Base-by-base conservation (phyloP, 30 jellyfish, hydroid and myxozoan species). In the Phacellophora camtschatica region DNA sequence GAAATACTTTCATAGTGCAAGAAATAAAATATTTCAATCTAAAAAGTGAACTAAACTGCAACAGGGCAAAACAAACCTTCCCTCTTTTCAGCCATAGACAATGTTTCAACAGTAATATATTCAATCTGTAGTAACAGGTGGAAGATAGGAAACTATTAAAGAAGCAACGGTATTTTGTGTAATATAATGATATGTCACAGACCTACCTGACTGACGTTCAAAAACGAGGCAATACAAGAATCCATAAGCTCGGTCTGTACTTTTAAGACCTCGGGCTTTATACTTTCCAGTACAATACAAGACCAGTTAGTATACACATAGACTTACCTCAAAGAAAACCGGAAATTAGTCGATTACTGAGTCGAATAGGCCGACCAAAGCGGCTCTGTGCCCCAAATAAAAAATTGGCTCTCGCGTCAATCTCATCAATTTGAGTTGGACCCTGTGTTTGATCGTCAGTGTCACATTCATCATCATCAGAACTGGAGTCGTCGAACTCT, bases 331-430 rank as follows among this genome's bases (percentile, higher is more conserved):
- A 66, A 66, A 66, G 45, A 66, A 66, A 66, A 1, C 65, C 65
- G 25, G 80, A 66, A 66, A 66, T 66, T 3, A 66, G 80, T 66
- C 65, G 80, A 66, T 66, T 36, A 66, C 80, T 66, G 80, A 36
- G 80, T 35, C 80, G 63, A 66, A 66, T 66, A 27, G 77, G 77
- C 77, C 27, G 77, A 66, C 80, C 80, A 36, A 66, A 66, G 62
- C 62, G 62, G 42, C 80, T 66, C 80, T 66, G 80, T 66, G 65
- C 53, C 80, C 65, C 65, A 0, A 66, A 36, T 66, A 66, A 66
- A 36, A 36, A 66, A 36, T 39, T 36, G 80, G 61, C 63, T 66
- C 80, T 34, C 20, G 61, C 55, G 30, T 33, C 53, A 8, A 63
- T 32, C 57, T 63, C 80, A 0, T 66, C 61, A 66, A 66, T 66